Base-by-base conservation (phyloP, 1,140 invertebrate species). In the Drosophila persimilis region DNA sequence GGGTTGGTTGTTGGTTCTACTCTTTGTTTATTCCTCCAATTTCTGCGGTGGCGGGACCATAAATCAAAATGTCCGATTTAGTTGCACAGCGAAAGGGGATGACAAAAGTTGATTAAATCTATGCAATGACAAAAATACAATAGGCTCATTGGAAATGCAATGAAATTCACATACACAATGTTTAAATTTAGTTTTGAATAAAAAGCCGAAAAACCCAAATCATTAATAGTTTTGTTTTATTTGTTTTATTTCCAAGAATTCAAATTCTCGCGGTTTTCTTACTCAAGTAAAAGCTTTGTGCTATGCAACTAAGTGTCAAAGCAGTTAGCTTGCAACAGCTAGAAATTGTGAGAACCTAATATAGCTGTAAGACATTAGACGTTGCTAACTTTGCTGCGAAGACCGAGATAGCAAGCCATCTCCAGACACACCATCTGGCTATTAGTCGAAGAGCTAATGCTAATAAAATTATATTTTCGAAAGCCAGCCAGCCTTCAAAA, bases 51-150 rank as follows among this genome's bases (percentile, higher is more conserved):
- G 72, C 46, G 61, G 53, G 4, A 78, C 46, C 67, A 81, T 80
- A 77, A 80, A 80, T 77, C 73, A 80, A 80, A 76, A 67, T 73
- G 78, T 57, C 73, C 72, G 46, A 47, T 80, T 72, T 62, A 43
- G 39, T 64, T 54, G 54, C 48, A 31, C 55, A 26, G 46, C 22
- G 24, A 44, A 61, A 53, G 26, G 2, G 44, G 17, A 17, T 17
- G 17, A 17, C 17, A 63, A 53, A 56, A 39, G 44, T 45, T 29
- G 9, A 41, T 44, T 39, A 13, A 47, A 56, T 52, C 26, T 52
- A 50, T 54, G 15, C 3, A 39, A 9, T 11, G 3, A 39, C 2
- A 11, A 13, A 13, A 4, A 13, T 4, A 39, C 1, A 39, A 39
- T 29, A 35, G 8, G 7, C n/a, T 15, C 11, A 20, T 39, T 35